Evolutionary conservation across 1,140 invertebrate species (phyloP), one percentile per base, ranked within the genome.

Genomic region (Drosophila rhopaloa): DNA sequence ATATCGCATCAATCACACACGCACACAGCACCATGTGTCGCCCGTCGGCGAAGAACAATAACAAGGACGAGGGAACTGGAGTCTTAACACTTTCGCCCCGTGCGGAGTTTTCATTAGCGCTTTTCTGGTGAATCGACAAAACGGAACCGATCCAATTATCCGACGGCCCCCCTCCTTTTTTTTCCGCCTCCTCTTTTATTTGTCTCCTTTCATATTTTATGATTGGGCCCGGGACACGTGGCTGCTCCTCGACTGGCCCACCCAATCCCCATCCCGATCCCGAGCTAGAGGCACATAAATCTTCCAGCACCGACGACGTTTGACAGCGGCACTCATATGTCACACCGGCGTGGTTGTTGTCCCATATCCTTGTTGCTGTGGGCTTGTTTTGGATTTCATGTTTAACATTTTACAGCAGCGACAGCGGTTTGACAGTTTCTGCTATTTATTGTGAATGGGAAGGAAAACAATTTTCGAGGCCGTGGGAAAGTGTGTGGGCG

Each of bases 301-400:
- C 75, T 77, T 77, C 37, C 50, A 9, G 57, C 57, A 50, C 56
- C 76, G 57, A 57, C 65, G 73, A 77, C 74, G 35, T 77, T 70
- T 77, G 75, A 77, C 75, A 77, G 74, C 63, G 50, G 29, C 73
- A 77, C 75, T 77, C 75, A 77, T 77, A 77, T 76, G 75, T 77
- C 63, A 77, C 41, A 41, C 55, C 48, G 53, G 43, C 47, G 19
- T 75, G 48, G 53, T 59, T 75, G 54, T 76, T 66, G 32, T 62
- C 13, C 37, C 1, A 14, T 19, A 41, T 44, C 50, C 24, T 47
- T 29, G 16, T 41, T 47, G 32, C 24, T 35, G 48, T 16, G 32
- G 58, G 29, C 53, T 53, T 76, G 75, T 77, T 77, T 56, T 48
- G 56, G 50, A 66, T 77, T 76, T 77, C 50, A 46, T 77, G 73